Evolutionary conservation across 2,888 invertebrate species (phyloP), one percentile per base, ranked within the genome.

Genomic region (Oscheius sp.): DNA sequence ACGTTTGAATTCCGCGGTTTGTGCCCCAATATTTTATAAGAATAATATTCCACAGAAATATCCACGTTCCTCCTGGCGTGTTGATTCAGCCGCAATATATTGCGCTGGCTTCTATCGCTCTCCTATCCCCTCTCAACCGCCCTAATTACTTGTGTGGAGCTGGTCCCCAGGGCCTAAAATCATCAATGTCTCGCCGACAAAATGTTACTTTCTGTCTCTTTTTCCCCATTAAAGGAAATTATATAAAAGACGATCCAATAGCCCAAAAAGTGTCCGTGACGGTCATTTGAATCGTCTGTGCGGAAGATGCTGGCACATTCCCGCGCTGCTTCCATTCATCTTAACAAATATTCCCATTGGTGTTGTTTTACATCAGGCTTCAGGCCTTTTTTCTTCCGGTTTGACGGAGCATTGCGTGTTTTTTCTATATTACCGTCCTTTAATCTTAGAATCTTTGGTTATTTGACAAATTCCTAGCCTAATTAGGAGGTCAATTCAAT

Each of bases 111-210:
- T 35, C 35, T 52, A 29, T 35, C 29, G 12, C 25, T 66, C 27
- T 27, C 66, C 41, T 35, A 43, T 16, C 43, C 45, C 61, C 61
- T 61, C 61, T 45, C 63, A 43, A 45, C 63, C 63, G 43, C 66
- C 49, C 66, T 66, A 66, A 66, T 66, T 66, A 66, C 66, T 66
- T 66, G 52, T 66, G 35, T n/a, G 45, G 41, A 6, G 41, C 35
- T 25, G 16, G 16, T 35, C 35, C 13, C 59, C 6, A 59, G 29
- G 56, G 35, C 35, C 35, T 35, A 9, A 52, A 52, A 52, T 52
- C 21, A 52, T 52, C 52, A 52, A 18, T 52, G 52, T 52, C 3
- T 52, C 52, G 12, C n/a, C 45, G 45, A 18, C 18, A 52, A 52
- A 52, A 52, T 18, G n/a, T 6, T n/a, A 52, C 13, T 1, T 12